phyloP scores from a whole-genome alignment of 2,113 vertebrate genomes.

The Halcyon malimbica region DNA sequence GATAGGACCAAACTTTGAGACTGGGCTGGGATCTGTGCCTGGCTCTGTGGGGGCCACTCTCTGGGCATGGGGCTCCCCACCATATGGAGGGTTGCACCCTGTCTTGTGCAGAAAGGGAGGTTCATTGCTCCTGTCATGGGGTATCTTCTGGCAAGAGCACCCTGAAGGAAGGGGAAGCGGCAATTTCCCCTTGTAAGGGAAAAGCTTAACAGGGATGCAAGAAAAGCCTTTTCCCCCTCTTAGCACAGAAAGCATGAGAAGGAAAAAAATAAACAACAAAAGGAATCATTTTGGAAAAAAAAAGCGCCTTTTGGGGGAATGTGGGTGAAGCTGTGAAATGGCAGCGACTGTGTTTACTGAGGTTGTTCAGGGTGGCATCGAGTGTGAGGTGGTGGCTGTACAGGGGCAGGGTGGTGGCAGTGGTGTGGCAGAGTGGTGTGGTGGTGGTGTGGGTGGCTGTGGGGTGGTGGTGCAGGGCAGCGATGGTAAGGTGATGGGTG shows the following conservation, averaged over 20 bases:
- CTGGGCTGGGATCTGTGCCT: background rate
- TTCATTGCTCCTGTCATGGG: accelerated
- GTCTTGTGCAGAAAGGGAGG: background rate
- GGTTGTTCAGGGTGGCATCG: accelerated
- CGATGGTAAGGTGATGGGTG: too few relatives aligned
- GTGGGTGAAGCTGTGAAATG: constrained; percentile 33
- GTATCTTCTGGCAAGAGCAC: background rate
- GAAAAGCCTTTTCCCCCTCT: background rate
- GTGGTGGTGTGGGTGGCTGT: too few relatives aligned
- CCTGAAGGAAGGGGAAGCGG: accelerated
- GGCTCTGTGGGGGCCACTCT: background rate
- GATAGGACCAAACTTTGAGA: accelerated
- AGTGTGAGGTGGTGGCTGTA: background rate
- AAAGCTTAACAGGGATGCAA: background rate
- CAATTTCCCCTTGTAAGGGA: background rate
- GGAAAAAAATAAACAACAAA: background rate
- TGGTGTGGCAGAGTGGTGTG: too few relatives aligned
- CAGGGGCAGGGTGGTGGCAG: background rate
- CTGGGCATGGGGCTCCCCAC: accelerated
- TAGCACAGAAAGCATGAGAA: background rate
- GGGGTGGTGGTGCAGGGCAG: too few relatives aligned
- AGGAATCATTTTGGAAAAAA: background rate
- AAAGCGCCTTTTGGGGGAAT: constrained; percentile 6
- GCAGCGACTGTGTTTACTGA: constrained; percentile 17
- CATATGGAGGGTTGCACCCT: background rate